Conservation (phyloP, 2,113 vertebrate species). For the Trogon melanurus region DNA sequence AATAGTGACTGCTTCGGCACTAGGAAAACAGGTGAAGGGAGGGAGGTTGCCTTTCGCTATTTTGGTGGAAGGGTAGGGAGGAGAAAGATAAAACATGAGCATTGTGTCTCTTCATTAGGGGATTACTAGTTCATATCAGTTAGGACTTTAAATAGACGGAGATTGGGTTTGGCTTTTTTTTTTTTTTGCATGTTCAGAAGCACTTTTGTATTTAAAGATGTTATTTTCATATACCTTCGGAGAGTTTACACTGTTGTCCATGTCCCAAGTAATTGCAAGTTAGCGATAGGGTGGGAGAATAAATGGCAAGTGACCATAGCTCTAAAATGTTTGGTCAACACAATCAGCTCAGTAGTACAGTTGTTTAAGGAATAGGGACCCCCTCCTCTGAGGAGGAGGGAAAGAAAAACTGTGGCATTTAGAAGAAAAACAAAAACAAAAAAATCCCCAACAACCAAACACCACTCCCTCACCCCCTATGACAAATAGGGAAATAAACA, state of each 20-base stretch:
- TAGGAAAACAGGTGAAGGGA: background rate
- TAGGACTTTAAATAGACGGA: background rate
- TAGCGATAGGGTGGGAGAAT: background rate
- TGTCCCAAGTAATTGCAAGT: background rate
- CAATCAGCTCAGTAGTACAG: background rate
- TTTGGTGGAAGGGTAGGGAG: background rate
- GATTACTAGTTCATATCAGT: background rate
- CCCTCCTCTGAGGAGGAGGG: background rate
- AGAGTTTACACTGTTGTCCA: background rate
- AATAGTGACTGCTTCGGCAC: background rate
- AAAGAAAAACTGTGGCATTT: background rate
- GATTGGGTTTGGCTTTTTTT: too few species aligned
- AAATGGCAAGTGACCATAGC: background rate
- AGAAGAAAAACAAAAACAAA: background rate
- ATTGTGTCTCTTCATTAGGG: background rate
- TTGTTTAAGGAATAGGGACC: background rate
- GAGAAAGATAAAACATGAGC: background rate
- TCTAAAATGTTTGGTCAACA: background rate
- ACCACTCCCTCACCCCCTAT: background rate
- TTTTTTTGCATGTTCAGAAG: background rate
- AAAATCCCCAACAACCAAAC: background rate
- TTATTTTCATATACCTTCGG: background rate
- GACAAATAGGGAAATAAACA: too few species aligned
- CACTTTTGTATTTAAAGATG: background rate
- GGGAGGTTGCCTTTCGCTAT: background rate